These are phyloP conservation scores for Zosterops pallidus DNA, from an alignment of 2,113 vertebrate species.

Conservation along the genomic window DNA sequence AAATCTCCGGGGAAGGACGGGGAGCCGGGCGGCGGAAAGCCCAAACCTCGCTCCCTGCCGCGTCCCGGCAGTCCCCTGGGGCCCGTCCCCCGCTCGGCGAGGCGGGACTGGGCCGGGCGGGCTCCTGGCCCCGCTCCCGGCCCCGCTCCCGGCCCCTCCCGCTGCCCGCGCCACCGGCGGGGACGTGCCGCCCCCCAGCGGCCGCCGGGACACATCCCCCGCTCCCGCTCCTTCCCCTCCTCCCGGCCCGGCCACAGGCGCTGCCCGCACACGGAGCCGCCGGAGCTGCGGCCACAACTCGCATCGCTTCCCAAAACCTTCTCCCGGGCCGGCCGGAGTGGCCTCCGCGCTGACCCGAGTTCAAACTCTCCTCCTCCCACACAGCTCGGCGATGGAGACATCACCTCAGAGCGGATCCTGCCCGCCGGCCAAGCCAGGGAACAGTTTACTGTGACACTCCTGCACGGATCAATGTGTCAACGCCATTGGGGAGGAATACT, in stretches of 20 bases:
- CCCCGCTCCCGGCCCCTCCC: background rate
- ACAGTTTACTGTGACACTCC: background rate
- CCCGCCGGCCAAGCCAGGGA: background rate
- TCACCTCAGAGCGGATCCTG: background rate
- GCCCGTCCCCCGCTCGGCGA: background rate
- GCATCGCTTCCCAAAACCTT: background rate
- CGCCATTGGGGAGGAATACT: background rate
- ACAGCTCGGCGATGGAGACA: background rate
- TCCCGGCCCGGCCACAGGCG: background rate
- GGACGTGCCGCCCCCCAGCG: background rate
- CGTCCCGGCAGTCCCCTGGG: too few relatives aligned
- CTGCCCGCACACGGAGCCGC: background rate
- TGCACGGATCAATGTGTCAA: background rate
- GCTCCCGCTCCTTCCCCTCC: background rate
- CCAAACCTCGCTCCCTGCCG: background rate
- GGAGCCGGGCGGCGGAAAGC: background rate
- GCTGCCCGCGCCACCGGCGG: background rate
- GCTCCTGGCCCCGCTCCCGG: background rate
- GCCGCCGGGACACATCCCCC: background rate
- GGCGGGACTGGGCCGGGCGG: background rate
- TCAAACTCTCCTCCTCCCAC: background rate
- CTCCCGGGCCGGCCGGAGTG: background rate
- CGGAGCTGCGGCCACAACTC: fast-evolving
- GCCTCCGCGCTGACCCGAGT: background rate
- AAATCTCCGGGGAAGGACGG: background rate